phyloP scores from a whole-genome alignment of 1,140 invertebrate genomes.

The Chionoecetes opilio region DNA sequence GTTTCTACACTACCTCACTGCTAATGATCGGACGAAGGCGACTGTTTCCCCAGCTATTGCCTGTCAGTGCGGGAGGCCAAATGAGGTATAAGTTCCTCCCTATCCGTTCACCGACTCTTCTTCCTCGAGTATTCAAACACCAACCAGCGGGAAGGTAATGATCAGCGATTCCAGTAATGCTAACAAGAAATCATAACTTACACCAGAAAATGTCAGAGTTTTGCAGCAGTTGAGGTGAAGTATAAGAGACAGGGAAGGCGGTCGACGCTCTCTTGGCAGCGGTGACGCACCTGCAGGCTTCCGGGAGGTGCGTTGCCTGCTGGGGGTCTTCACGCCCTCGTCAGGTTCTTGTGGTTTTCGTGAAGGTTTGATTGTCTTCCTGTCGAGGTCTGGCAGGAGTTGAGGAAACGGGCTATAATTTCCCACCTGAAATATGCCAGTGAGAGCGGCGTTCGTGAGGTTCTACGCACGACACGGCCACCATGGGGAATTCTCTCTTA shows the following conservation, averaged over 20 bases:
- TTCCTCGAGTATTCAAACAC: background rate
- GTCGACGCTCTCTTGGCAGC: background rate
- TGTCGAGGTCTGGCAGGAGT: background rate
- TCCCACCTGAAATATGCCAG: background rate
- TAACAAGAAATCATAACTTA: background rate
- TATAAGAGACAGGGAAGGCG: background rate
- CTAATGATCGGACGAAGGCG: background rate
- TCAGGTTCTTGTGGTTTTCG: background rate
- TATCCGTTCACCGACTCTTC: background rate
- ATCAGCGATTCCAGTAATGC: constrained; percentile 1
- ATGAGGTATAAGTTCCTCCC: too few species aligned
- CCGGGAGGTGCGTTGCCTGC: background rate
- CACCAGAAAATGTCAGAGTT: background rate
- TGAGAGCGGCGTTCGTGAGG: background rate
- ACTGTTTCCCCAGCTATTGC: background rate
- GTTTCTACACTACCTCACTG: background rate
- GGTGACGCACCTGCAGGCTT: background rate
- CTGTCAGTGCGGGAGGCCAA: background rate
- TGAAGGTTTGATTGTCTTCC: background rate
- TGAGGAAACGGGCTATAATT: background rate
- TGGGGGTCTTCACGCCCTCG: constrained; percentile 22
- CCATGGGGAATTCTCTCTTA: background rate
- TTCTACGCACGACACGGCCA: background rate
- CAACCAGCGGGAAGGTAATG: background rate
- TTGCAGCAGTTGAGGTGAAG: background rate